A percentile compares a stretch with the other conserved stretches of the same genome.
These are phyloP conservation scores for Corythornis madagascariensis DNA, from an alignment of 2,113 vertebrate genomes.

Conservation along the genomic window DNA sequence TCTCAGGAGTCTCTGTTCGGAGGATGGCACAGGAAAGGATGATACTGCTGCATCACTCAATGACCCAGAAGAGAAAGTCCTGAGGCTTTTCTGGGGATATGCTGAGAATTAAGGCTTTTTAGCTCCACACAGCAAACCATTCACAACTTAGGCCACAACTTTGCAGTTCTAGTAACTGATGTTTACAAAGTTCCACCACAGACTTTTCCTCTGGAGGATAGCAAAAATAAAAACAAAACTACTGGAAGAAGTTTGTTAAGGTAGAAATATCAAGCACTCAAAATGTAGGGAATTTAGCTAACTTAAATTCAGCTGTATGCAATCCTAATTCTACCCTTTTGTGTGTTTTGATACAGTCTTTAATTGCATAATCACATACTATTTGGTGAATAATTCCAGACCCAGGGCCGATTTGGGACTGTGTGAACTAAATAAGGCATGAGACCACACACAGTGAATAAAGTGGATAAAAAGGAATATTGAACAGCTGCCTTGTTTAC, in stretches of 20 bases:
- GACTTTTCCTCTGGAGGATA: background rate
- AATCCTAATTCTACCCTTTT: conserved; percentile 46
- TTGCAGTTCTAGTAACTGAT: conserved; percentile 28
- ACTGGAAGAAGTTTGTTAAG: background rate
- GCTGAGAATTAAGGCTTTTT: background rate
- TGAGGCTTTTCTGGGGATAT: conserved; percentile 1
- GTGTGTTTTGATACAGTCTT: conserved; percentile 60
- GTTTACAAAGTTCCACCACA: background rate
- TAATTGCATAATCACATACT: conserved; percentile 65
- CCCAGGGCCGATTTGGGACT: conserved; percentile 43
- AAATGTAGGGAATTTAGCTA: background rate
- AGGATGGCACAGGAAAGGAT: conserved; percentile 25
- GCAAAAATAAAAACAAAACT: conserved; percentile 18
- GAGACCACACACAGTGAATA: conserved; percentile 67
- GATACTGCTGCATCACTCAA: background rate
- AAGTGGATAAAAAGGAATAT: conserved; percentile 64
- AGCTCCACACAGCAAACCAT: conserved; percentile 27
- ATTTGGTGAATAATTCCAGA: conserved; percentile 64
- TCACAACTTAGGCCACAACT: conserved; percentile 20
- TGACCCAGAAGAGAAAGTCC: background rate
- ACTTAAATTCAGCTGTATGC: background rate
- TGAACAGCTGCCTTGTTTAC: conserved; percentile 62
- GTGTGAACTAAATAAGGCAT: conserved; percentile 63
- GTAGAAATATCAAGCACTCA: background rate
- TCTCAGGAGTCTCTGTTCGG: background rate